Evolutionary conservation across 2,113 vertebrate genomes (phyloP).

Genomic region (Psophia crepitans): DNA sequence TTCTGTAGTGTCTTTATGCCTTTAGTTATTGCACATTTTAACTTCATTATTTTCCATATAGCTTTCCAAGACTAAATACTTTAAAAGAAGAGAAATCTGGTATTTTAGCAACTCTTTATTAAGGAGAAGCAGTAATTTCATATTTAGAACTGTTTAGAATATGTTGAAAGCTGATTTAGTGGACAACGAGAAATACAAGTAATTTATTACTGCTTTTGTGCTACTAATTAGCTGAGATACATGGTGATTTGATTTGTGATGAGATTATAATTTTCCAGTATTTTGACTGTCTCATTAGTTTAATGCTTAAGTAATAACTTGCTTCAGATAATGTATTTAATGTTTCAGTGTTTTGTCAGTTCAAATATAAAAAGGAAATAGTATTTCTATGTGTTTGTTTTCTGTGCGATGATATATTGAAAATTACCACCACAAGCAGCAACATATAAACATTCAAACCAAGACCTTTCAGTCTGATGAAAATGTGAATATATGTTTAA

Average conservation of each 20-base stretch:
- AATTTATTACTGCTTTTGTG: conserved; percentile 37
- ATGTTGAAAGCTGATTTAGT: neutral
- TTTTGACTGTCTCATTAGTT: conserved; percentile 54
- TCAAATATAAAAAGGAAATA: neutral
- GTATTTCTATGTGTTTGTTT: neutral
- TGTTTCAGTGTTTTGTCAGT: neutral
- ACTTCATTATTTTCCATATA: neutral
- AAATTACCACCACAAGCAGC: neutral
- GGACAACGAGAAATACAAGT: neutral
- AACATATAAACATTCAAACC: neutral
- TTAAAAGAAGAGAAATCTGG: neutral
- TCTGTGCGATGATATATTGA: neutral
- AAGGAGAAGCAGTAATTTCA: neutral
- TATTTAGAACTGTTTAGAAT: neutral
- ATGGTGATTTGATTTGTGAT: conserved; percentile 48
- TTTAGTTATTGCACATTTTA: neutral
- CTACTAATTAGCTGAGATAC: conserved; percentile 38
- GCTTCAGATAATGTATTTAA: conserved; percentile 23
- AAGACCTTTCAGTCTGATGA: neutral
- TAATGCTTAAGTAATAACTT: conserved; percentile 49
- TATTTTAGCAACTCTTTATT: neutral
- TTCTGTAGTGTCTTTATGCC: neutral
- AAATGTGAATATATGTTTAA: neutral
- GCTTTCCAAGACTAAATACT: neutral
- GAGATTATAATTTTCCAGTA: conserved; percentile 60